Conservation (phyloP, 92 coral and sea anemone genomes). For the Pocillopora meandrina region DNA sequence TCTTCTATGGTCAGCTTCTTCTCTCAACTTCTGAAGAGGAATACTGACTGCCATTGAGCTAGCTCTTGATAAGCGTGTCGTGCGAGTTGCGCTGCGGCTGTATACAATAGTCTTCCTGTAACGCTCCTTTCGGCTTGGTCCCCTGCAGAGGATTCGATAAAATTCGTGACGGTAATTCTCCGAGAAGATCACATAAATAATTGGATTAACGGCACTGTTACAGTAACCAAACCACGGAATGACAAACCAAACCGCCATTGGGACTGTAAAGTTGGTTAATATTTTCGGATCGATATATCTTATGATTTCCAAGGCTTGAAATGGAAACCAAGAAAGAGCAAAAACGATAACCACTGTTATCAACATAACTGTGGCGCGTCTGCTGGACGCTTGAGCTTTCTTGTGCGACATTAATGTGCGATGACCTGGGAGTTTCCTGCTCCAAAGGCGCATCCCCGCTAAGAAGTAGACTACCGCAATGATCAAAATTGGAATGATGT, state of each 20-base stretch:
- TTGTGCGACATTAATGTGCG: constrained; percentile 43
- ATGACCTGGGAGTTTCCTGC: constrained; percentile 71
- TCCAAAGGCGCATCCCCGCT: constrained; percentile 69
- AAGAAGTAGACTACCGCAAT: constrained; percentile 47
- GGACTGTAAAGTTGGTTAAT: not conserved
- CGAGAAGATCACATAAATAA: constrained; percentile 75
- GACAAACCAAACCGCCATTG: constrained; percentile 20
- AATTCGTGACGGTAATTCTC: constrained; percentile 76
- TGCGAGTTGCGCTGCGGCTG: not conserved
- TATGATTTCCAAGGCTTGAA: constrained; percentile 50
- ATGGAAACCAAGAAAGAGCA: constrained; percentile 71
- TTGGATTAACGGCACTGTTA: constrained; percentile 74
- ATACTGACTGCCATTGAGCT: constrained; percentile 6
- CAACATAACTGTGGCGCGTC: constrained; percentile 74
- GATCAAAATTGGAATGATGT: constrained; percentile 51
- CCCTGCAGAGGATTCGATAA: constrained; percentile 53
- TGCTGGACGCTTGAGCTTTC: constrained; percentile 52
- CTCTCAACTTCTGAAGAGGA: constrained; percentile 12
- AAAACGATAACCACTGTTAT: constrained; percentile 69
- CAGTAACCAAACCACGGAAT: constrained; percentile 74
- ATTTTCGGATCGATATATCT: not conserved
- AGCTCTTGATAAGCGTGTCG: constrained; percentile 18
- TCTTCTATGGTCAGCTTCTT: constrained; percentile 7
- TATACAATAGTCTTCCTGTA: constrained; percentile 9
- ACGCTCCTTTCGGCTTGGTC: constrained; percentile 45